Base-by-base conservation (phyloP, 2,797 vertebrate genomes). In the Anabacerthia variegaticeps region DNA sequence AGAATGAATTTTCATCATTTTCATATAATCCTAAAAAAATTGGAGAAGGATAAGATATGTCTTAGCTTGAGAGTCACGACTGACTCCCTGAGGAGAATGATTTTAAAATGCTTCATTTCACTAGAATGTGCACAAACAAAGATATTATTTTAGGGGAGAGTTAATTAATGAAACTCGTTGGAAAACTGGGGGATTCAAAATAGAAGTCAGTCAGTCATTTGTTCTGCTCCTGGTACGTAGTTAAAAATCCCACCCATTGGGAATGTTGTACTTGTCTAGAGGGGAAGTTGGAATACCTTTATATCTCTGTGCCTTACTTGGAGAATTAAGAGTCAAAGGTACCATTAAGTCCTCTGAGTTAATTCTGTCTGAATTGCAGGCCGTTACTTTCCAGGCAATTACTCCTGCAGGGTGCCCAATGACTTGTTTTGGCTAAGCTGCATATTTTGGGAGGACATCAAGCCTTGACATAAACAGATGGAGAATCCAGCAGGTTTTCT, bases 401-500 rank as follows among this genome's bases (percentile, higher is more conserved):
- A 41, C 13, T 88, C 66, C 89, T 80, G 81, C 89, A 77, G 82
- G 72, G 78, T 94, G 61, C 52, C 68, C 52, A 43, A 16, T 55
- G 61, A 58, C 68, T 85, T 61, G 59, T 37, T 88, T 87, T 89
- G 89, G 85, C 58, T 66, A 62, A 65, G 34, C 4, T 74, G 62
- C 36, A 2, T 24, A 36, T 92, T 91, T 82, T 80, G 69, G 79
- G 91, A 93, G 54, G 62, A 52, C 82, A 83, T 74, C 36, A 61
- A 88, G 55, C 68, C 81, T 87, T 85, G 81, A 72, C 39, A 51
- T 37, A 76, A 76, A 91, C 78, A 94, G 72, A 93, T 74, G 78
- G 88, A 93, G 56, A 88, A 88, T 88, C 81, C 81, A 75, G 69
- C 56, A 85, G 58, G 32, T 81, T 91, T 89, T 92, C 58, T 81